A percentile compares a stretch with the other conserved stretches of the same genome.
These are phyloP conservation scores for Ivindomyrus marchei DNA, from an alignment of 2,113 vertebrate genomes.

Conservation along the genomic window DNA sequence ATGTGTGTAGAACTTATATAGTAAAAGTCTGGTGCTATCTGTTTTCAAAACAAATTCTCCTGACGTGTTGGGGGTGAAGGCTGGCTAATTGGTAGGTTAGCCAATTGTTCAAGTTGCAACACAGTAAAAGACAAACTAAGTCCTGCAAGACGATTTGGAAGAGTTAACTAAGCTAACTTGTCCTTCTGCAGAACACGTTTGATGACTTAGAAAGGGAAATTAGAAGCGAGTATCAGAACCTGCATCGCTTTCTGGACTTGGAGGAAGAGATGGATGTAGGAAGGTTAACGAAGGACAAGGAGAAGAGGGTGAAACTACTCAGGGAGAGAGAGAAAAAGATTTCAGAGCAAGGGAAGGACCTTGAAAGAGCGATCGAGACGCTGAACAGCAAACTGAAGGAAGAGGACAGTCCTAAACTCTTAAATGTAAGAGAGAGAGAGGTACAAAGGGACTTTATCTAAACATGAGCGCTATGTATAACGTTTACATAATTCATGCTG, in stretches of 20 bases:
- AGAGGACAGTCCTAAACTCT: conserved; percentile 56
- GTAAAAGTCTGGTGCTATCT: neutral
- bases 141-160: neutral
- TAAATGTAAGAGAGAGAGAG: conserved; percentile 51
- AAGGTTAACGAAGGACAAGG: conserved; percentile 47
- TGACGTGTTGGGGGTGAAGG: neutral
- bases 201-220: conserved; percentile 57
- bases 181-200: conserved; percentile 45
- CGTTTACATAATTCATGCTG: neutral
- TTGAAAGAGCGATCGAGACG: conserved; percentile 52
- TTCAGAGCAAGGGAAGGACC: conserved; percentile 47
- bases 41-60: neutral
- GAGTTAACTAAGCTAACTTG: neutral
- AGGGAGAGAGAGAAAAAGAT: conserved; percentile 62
- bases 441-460: neutral
- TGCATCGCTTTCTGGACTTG: conserved; percentile 59
- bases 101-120: neutral
- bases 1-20: neutral
- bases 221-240: conserved; percentile 58
- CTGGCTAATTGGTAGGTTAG: neutral
- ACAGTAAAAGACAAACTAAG: neutral
- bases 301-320: conserved; percentile 53
- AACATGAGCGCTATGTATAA: neutral
- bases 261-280: conserved; percentile 55
- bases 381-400: conserved; percentile 59